Evolutionary conservation across 2,797 vertebrate genomes (phyloP), one percentile per base, ranked within the genome.

Genomic region (Siniperca undulata): DNA sequence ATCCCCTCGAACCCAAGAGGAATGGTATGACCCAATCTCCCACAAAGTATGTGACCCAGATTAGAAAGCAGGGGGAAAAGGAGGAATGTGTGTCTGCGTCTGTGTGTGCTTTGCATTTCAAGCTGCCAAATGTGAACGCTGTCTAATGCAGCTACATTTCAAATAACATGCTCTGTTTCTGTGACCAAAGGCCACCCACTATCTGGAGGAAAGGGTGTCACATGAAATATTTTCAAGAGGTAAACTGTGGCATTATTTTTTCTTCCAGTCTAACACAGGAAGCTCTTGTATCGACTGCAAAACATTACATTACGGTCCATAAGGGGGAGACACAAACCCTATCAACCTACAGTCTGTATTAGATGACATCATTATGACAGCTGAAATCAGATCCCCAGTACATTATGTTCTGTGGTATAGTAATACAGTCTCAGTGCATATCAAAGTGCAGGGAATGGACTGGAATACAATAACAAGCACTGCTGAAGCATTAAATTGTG

Each of bases 31-130:
- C 91, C 94, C 95, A 95, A 94, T 95, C 94, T 94, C 91, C 91
- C 90, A 86, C 92, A 91, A 94, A 96, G 93, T 94, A 93, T 95
- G 92, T 96, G 95, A 96, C 95, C 95, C 95, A 96, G 94, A 96
- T 96, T 95, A 95, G 88, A 93, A 87, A 92, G 92, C 89, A 87
- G 80, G 91, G 80, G 87, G 83, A 83, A 83, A 82, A 85, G 78
- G 86, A 84, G 82, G 84, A 83, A 88, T 92, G 83, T 89, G 89
- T 77, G 78, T 77, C 84, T 89, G 77, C 72, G 74, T 88, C 70
- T 79, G 85, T 82, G 76, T 92, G 84, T 74, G 89, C 88, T 88
- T 85, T 89, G 85, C 88, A 87, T 92, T 92, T 87, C 81, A 84
- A 92, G 86, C 85, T 85, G 79, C 55, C 74, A 80, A 89, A 92